Evolutionary conservation across 2,797 vertebrate genomes (phyloP).

Genomic region (Ceyx erithaca): DNA sequence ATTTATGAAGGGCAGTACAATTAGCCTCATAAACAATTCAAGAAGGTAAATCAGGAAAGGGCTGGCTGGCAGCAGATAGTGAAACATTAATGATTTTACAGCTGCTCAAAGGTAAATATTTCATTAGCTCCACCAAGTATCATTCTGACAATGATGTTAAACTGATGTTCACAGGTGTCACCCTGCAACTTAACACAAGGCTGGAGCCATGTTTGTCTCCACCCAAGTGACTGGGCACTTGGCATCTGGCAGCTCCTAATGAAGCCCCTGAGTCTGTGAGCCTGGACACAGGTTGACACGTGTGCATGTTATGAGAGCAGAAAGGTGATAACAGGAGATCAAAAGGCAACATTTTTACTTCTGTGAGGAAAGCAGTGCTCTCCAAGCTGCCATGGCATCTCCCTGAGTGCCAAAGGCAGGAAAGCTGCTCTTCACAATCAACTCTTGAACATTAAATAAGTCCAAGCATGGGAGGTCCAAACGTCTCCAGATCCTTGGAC

Average conservation of each 20-base stretch:
- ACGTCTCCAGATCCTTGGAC: neutral
- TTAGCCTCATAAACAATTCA: constrained; percentile 38
- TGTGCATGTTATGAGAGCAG: neutral
- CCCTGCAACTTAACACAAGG: neutral
- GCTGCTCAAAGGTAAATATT: constrained; percentile 68
- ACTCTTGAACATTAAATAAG: neutral
- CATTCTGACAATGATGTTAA: neutral
- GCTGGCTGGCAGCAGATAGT: constrained; percentile 68
- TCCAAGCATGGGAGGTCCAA: neutral
- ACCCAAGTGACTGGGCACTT: accelerated
- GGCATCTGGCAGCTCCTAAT: neutral
- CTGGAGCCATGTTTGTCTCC: neutral
- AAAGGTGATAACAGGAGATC: neutral
- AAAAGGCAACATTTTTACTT: neutral
- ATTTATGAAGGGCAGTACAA: neutral
- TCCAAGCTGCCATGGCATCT: neutral
- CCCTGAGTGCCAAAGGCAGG: neutral
- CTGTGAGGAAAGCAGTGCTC: neutral
- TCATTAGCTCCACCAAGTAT: constrained; percentile 1
- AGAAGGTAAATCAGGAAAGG: neutral
- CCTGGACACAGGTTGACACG: accelerated
- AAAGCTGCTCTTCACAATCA: neutral
- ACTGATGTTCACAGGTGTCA: neutral
- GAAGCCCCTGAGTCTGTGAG: accelerated
- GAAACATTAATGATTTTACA: constrained; percentile 63